Conservation (phyloP, 2,888 invertebrate species). For the Lasius fuliginosus region DNA sequence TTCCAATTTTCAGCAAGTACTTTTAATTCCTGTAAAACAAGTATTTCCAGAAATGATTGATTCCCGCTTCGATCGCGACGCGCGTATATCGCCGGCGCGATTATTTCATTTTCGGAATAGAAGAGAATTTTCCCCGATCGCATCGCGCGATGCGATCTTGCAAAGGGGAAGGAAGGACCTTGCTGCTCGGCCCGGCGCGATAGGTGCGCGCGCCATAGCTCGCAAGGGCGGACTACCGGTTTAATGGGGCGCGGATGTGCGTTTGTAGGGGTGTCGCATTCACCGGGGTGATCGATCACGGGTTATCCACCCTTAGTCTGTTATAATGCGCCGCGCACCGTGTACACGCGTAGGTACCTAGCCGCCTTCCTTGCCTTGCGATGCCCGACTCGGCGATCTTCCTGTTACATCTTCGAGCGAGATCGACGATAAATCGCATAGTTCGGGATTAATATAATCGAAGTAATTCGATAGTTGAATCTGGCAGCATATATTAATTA, state of each 20-base stretch:
- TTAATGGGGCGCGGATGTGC: constrained; percentile 85
- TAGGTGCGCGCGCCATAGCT: constrained; percentile 76
- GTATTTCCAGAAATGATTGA: neutral
- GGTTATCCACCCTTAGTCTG: constrained; percentile 82
- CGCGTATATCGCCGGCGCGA: constrained; percentile 14
- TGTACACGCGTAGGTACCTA: constrained; percentile 68
- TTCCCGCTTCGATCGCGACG: neutral
- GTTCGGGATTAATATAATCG: constrained; percentile 34
- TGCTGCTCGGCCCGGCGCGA: constrained; percentile 50
- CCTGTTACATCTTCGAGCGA: constrained; percentile 58
- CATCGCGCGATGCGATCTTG: constrained; percentile 60
- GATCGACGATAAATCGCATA: constrained; percentile 65
- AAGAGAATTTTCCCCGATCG: constrained; percentile 43
- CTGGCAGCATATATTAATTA: constrained; percentile 6
- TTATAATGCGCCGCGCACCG: constrained; percentile 80
- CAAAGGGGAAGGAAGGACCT: constrained; percentile 45
- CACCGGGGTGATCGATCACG: constrained; percentile 84
- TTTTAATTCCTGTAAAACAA: neutral
- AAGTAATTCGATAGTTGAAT: constrained; percentile 13
- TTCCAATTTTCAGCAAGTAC: neutral
- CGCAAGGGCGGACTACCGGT: constrained; percentile 79
- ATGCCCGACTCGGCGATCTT: constrained; percentile 18
- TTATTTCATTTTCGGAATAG: constrained; percentile 58
- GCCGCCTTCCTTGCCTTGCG: constrained; percentile 41
- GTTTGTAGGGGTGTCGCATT: constrained; percentile 84